Conservation (phyloP, 1,140 invertebrate genomes). For the Papilio glaucus region DNA sequence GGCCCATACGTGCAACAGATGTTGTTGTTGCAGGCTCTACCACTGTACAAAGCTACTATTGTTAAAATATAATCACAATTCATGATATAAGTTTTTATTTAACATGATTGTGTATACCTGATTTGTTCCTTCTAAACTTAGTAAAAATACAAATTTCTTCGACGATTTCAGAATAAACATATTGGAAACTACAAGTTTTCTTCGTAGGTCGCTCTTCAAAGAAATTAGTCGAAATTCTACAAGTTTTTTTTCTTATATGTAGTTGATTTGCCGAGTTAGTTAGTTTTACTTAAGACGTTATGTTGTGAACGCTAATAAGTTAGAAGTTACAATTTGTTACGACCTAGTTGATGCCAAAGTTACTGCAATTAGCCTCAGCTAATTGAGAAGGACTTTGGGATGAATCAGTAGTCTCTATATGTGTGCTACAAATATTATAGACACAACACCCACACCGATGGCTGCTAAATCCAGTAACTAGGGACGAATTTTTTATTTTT, state of each 20-base stretch:
- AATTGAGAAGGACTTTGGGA: background rate
- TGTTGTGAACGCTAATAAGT: background rate
- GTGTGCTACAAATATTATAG: too few relatives aligned
- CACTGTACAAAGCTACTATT: too few relatives aligned
- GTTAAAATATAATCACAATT: too few relatives aligned
- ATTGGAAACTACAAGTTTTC: slow-evolving; percentile 9
- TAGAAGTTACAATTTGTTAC: slow-evolving; percentile 9
- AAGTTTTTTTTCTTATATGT: background rate
- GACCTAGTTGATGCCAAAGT: background rate
- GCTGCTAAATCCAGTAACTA: too few relatives aligned
- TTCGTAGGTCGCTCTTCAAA: background rate
- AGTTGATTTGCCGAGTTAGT: background rate
- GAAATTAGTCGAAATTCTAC: background rate
- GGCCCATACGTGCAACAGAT: too few relatives aligned
- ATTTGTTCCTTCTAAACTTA: too few relatives aligned
- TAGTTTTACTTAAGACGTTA: background rate
- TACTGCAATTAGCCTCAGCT: background rate
- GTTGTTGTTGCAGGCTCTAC: too few relatives aligned
- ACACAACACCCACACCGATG: too few relatives aligned
- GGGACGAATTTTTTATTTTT: too few relatives aligned
- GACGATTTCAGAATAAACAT: background rate
- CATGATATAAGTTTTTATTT: too few relatives aligned
- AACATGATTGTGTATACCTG: too few relatives aligned
- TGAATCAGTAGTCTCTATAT: background rate
- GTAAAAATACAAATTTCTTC: background rate